Evolutionary conservation across 2,113 vertebrate species (phyloP).

Genomic region (Peromyscus californicus): DNA sequence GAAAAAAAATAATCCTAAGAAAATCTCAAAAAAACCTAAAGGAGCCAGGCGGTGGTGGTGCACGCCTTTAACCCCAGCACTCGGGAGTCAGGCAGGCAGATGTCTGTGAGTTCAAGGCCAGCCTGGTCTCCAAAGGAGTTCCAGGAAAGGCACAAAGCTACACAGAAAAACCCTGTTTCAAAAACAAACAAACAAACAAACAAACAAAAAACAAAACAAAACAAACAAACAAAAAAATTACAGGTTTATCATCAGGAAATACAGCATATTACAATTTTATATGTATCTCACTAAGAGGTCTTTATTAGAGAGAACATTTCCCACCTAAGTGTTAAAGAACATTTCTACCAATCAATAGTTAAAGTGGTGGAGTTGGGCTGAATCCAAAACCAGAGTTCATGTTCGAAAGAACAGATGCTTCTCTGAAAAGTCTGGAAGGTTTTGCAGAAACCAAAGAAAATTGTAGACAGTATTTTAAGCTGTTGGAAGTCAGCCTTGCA

Average conservation of each 20-base stretch:
- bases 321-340: not conserved
- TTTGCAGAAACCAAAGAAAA: not conserved
- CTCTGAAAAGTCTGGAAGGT: not conserved
- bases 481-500: not conserved
- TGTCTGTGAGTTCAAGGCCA: too few species aligned
- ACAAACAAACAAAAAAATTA: too few species aligned
- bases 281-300: not conserved
- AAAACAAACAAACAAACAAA: too few species aligned
- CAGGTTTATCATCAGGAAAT: not conserved
- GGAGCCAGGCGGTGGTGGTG: too few species aligned
- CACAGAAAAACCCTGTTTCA: too few species aligned
- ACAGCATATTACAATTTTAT: not conserved
- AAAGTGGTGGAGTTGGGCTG: not conserved
- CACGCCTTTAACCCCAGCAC: too few species aligned
- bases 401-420: not conserved
- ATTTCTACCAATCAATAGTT: not conserved
- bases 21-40: not conserved
- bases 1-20: not conserved
- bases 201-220: too few species aligned
- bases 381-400: conserved; percentile 10
- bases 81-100: too few species aligned
- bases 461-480: not conserved
- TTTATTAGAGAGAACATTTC: not conserved
- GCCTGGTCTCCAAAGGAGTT: too few species aligned
- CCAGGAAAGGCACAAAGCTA: too few species aligned